These are phyloP conservation scores for Cairina moschata DNA, from an alignment of 2,113 vertebrate genomes.

Conservation along the genomic window DNA sequence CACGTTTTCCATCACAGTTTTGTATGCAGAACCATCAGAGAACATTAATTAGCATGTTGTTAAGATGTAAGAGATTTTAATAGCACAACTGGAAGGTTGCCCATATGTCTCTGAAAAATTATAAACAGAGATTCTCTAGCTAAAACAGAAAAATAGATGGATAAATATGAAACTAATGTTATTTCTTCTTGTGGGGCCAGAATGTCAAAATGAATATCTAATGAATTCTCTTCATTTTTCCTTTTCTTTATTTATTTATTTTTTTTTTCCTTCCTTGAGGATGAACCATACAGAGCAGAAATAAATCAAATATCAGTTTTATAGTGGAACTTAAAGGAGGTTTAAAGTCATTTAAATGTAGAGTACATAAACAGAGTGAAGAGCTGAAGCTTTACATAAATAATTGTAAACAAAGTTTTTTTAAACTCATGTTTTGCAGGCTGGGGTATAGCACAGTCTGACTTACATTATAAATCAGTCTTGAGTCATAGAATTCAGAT, in stretches of 20 bases:
- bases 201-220: conserved; percentile 77
- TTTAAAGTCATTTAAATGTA: conserved; percentile 60
- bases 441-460: neutral
- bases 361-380: conserved; percentile 54
- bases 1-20: conserved; percentile 9
- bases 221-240: conserved; percentile 5
- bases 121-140: conserved; percentile 67
- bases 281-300: conserved; percentile 46
- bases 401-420: neutral
- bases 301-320: conserved; percentile 69
- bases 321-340: conserved; percentile 12
- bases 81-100: conserved; percentile 69
- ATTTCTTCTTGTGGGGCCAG: conserved; percentile 75
- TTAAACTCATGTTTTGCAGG: conserved; percentile 21
- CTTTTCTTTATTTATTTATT: neutral
- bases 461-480: conserved; percentile 35
- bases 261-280: neutral
- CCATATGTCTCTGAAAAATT: conserved; percentile 73
- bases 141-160: conserved; percentile 79
- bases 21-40: conserved; percentile 34
- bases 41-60: conserved; percentile 78
- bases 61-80: conserved; percentile 75
- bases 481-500: conserved; percentile 19
- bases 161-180: conserved; percentile 76
- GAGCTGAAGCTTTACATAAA: conserved; percentile 16